Base-by-base conservation (phyloP, 2,888 invertebrate genomes). In the Lepidocyrtoides sp. region DNA sequence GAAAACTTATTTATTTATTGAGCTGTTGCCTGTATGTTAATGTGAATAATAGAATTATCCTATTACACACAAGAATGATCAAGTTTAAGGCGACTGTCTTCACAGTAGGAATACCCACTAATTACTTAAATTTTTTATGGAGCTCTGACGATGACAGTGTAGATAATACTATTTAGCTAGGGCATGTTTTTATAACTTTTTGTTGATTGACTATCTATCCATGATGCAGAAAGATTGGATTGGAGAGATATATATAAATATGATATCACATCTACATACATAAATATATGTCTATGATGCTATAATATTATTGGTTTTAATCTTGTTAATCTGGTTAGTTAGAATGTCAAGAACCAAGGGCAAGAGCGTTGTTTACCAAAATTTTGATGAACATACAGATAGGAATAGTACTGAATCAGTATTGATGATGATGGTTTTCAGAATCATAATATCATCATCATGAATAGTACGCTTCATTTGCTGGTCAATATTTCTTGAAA, bases 311-410 rank as follows among this genome's bases (percentile, higher is more conserved):
- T 32, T 23, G 32, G 44, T 23, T 57, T 72, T 72, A 85, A 41
- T 17, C 72, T 75, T 14, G n/a, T n/a, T n/a, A n/a, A n/a, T n/a
- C n/a, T n/a, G n/a, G n/a, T n/a, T n/a, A n/a, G 48, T 51, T 48
- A 20, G 89, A 89, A 89, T 89, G 89, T 89, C 89, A 89, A 89
- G 89, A 89, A 77, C 82, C 79, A 79, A 89, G 89, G 89, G 66
- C 84, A 84, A 75, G 57, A 20, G 26, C 79, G 54, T 44, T 63
- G n/a, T n/a, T n/a, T n/a, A n/a, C n/a, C n/a, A n/a, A n/a, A n/a
- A n/a, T n/a, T n/a, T n/a, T n/a, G n/a, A n/a, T n/a, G n/a, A n/a
- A n/a, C n/a, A n/a, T n/a, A n/a, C n/a, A n/a, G n/a, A n/a, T n/a
- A n/a, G n/a, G n/a, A n/a, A n/a, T n/a, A n/a, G n/a, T n/a, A n/a